These are phyloP conservation scores for Proisotoma minuta DNA, from an alignment of 2,888 invertebrate species.

Conservation along the genomic window DNA sequence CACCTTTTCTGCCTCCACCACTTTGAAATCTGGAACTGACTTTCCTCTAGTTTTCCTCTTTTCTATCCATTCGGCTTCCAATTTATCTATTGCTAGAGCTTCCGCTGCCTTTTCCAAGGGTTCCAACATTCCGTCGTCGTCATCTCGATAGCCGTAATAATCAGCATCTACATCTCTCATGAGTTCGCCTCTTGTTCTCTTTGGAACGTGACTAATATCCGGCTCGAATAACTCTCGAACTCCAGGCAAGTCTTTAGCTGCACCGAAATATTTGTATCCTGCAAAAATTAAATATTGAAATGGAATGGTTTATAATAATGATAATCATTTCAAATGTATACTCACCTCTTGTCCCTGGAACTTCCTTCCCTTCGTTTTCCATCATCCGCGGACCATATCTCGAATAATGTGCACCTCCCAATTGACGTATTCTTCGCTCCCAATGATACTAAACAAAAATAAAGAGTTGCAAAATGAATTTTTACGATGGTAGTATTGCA, in stretches of 20 bases:
- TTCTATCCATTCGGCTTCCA: constrained; percentile 54
- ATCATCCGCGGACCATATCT: constrained; percentile 88
- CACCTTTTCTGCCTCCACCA: constrained; percentile 48
- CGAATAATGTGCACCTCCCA: constrained; percentile 92
- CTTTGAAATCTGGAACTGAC: constrained; percentile 41
- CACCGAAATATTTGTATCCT: constrained; percentile 98
- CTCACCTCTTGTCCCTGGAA: constrained; percentile 76
- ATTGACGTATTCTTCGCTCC: constrained; percentile 91
- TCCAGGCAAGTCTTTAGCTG: constrained; percentile 56
- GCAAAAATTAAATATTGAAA: not conserved
- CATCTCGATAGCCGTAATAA: constrained; percentile 97
- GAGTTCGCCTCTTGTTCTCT: constrained; percentile 89
- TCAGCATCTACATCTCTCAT: constrained; percentile 98
- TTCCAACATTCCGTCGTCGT: constrained; percentile 91
- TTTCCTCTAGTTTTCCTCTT: constrained; percentile 60
- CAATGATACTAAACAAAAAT: constrained; percentile 69
- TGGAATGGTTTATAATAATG: not conserved
- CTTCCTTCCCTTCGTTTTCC: constrained; percentile 90
- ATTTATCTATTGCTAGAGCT: constrained; percentile 57
- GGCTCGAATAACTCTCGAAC: constrained; percentile 96
- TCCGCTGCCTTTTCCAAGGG: constrained; percentile 81
- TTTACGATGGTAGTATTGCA: not conserved
- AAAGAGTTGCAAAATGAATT: too few species aligned
- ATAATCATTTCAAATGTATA: not conserved
- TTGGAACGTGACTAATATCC: constrained; percentile 81